Evolutionary conservation across 2,113 vertebrate genomes (phyloP).

Genomic region (Amazona guildingii): DNA sequence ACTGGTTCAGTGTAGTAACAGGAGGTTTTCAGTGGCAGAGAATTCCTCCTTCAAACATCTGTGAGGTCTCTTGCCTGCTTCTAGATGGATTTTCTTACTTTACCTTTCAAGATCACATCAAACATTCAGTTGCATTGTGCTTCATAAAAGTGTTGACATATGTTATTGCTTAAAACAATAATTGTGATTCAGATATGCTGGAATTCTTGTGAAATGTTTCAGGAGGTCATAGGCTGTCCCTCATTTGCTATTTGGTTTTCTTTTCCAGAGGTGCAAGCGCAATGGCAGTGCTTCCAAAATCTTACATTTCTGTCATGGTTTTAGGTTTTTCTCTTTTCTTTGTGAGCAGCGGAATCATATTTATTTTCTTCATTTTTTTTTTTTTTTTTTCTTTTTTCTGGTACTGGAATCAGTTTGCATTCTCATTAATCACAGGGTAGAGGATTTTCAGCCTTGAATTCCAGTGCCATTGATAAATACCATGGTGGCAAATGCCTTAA

Average conservation of each 20-base stretch:
- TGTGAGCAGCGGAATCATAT: background rate
- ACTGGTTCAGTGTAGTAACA: background rate
- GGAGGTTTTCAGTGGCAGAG: background rate
- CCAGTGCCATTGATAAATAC: background rate
- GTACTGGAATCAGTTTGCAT: background rate
- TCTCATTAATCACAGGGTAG: background rate
- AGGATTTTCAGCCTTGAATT: conserved; percentile 4
- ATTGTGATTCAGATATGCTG: conserved; percentile 21
- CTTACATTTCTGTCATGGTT: background rate
- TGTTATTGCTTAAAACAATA: background rate
- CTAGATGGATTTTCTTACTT: background rate
- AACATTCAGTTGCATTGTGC: background rate
- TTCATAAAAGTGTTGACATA: background rate
- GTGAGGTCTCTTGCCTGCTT: background rate
- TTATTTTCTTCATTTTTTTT: background rate
- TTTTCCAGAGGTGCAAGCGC: background rate
- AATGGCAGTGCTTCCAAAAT: background rate
- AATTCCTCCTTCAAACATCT: background rate
- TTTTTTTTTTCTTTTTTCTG: background rate
- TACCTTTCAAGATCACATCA: background rate
- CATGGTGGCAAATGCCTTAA: background rate
- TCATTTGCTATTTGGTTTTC: background rate
- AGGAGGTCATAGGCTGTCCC: background rate
- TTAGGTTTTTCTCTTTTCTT: background rate
- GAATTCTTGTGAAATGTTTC: background rate